A percentile compares a stretch with the other conserved stretches of the same genome.
Conservation (phyloP, 1,140 invertebrate species). For the Metaphire vulgaris region DNA sequence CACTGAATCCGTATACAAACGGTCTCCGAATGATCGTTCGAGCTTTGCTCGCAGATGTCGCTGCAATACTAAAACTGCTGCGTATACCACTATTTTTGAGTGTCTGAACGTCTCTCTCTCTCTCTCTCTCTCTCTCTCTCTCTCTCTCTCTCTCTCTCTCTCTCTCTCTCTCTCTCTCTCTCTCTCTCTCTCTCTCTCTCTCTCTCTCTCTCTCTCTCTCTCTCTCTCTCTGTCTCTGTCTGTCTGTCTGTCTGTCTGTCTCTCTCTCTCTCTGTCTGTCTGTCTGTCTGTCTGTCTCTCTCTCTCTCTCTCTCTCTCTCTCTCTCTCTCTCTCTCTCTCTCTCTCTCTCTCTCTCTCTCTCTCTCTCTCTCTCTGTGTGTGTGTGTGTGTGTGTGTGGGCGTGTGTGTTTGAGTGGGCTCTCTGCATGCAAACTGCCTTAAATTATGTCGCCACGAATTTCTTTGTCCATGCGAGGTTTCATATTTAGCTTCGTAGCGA, state of each 20-base stretch:
- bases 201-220: conserved; percentile 10
- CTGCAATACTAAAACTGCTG: neutral
- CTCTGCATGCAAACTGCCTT: too few relatives aligned
- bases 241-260: conserved; percentile 20
- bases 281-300: conserved; percentile 63
- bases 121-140: conserved; percentile 10
- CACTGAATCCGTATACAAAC: neutral
- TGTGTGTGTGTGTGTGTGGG: too few relatives aligned
- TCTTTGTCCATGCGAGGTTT: too few relatives aligned
- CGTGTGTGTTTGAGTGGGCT: too few relatives aligned
- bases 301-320: neutral
- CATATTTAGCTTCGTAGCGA: too few relatives aligned
- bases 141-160: conserved; percentile 10
- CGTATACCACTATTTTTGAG: neutral
- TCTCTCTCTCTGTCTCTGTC: conserved; percentile 10
- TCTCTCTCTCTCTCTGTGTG: too few relatives aligned
- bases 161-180: conserved; percentile 10
- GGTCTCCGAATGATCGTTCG: neutral
- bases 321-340: too few relatives aligned
- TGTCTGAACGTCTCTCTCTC: neutral
- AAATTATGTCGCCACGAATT: too few relatives aligned
- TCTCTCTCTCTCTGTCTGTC: conserved; percentile 15
- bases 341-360: too few relatives aligned
- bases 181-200: conserved; percentile 10
- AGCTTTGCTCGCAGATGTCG: neutral